A percentile compares a stretch with the other conserved stretches of the same genome.
Evolutionary conservation across 1,140 invertebrate species (phyloP).

Genomic region (Alviniconcha marisindica): DNA sequence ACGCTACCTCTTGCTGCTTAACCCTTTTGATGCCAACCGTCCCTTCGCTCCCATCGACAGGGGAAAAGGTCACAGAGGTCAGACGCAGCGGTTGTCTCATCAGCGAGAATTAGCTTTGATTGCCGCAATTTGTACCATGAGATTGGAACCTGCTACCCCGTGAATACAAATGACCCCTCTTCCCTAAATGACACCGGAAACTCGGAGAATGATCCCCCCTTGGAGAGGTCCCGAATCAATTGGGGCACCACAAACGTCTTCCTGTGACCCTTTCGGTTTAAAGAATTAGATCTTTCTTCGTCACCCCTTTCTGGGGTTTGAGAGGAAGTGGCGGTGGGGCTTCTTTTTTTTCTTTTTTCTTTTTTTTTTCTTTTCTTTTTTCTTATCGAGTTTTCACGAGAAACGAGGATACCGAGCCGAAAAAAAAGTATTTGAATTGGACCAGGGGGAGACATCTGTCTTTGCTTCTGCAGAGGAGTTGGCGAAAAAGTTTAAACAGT

Average conservation of each 20-base stretch:
- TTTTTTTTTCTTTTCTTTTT: no score
- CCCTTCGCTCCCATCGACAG: background rate
- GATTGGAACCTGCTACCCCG: background rate
- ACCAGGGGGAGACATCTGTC: no score
- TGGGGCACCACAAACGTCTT: background rate
- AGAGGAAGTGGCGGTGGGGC: background rate
- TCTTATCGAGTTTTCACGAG: no score
- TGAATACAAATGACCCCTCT: slow-evolving; percentile 10
- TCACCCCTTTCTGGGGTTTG: background rate
- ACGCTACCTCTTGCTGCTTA: background rate
- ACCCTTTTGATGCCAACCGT: no score
- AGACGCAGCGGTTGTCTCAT: background rate
- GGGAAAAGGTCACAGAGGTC: background rate
- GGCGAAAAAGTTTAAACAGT: no score
- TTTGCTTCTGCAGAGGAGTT: no score
- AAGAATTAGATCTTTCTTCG: background rate
- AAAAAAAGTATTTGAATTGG: no score
- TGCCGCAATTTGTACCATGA: slow-evolving; percentile 19
- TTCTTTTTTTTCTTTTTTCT: no score
- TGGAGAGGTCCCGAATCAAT: background rate
- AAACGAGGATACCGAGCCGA: no score
- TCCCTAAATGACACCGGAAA: background rate
- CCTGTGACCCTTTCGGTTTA: background rate
- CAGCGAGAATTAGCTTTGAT: background rate
- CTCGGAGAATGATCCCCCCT: background rate